Conservation (phyloP, 2,888 invertebrate species). For the Platycheirus albimanus region DNA sequence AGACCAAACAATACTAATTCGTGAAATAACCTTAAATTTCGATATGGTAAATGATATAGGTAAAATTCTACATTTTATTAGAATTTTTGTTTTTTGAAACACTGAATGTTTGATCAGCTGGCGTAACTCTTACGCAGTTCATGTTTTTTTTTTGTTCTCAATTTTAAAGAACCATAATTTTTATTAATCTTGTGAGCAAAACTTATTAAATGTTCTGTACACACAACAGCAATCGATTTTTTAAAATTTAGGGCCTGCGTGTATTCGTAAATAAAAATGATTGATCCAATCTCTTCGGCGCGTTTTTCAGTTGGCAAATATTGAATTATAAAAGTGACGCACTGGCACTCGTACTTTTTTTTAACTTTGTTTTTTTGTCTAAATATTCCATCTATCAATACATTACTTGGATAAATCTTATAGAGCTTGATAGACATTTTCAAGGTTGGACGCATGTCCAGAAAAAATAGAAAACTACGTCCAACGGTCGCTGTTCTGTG, state of each 20-base stretch:
- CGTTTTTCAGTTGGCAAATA: background rate
- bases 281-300: background rate
- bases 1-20: background rate
- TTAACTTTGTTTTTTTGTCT: no score
- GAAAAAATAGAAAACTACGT: no score
- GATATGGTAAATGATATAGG: no score
- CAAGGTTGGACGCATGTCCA: no score
- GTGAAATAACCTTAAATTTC: background rate
- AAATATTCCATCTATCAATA: no score
- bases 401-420: no score
- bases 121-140: background rate
- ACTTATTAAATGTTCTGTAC: background rate
- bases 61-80: background rate
- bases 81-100: background rate
- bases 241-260: no score
- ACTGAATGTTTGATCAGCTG: slow-evolving; percentile 2
- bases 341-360: background rate
- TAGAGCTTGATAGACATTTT: no score
- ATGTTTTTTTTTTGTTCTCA: background rate
- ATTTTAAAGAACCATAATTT: background rate
- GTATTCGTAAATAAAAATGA: background rate
- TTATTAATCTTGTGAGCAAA: background rate
- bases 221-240: no score
- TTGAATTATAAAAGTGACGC: background rate
- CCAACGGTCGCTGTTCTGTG: no score